Evolutionary conservation across 2,888 invertebrate genomes (phyloP).

Genomic region (Trissolcus brochymenae): DNA sequence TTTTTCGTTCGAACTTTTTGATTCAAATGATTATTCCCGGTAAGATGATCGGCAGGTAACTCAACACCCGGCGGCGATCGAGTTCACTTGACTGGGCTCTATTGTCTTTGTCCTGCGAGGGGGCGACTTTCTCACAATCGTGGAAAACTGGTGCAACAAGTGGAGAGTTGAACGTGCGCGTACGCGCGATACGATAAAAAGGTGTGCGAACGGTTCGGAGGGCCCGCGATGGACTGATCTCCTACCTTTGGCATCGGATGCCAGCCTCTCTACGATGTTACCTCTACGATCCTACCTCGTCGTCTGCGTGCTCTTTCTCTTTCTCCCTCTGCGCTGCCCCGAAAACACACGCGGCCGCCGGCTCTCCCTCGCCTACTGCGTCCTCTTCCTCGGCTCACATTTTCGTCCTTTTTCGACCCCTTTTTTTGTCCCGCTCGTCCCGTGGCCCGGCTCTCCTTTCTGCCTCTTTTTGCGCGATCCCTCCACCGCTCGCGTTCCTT

Average conservation of each 20-base stretch:
- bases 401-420: constrained; percentile 50
- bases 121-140: not conserved
- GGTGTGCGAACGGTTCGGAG: constrained; percentile 51
- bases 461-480: constrained; percentile 38
- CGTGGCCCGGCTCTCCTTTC: constrained; percentile 33
- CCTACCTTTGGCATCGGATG: constrained; percentile 76
- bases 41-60: constrained; percentile 34
- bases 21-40: constrained; percentile 32
- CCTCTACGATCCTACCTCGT: constrained; percentile 71
- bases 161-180: constrained; percentile 46
- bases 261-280: constrained; percentile 72
- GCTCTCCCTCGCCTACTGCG: constrained; percentile 51
- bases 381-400: constrained; percentile 44
- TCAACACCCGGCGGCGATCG: constrained; percentile 33
- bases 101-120: not conserved
- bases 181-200: constrained; percentile 41
- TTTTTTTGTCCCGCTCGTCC: constrained; percentile 39
- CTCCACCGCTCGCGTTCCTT: constrained; percentile 10
- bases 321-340: constrained; percentile 57
- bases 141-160: constrained; percentile 1
- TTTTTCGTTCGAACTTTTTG: constrained; percentile 10
- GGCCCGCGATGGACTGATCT: constrained; percentile 73
- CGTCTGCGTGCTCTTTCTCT: constrained; percentile 64
- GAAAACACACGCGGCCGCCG: constrained; percentile 41
- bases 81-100: too few species aligned